These are phyloP conservation scores for Pomacea maculata DNA, from an alignment of 1,140 invertebrate species.

Conservation along the genomic window DNA sequence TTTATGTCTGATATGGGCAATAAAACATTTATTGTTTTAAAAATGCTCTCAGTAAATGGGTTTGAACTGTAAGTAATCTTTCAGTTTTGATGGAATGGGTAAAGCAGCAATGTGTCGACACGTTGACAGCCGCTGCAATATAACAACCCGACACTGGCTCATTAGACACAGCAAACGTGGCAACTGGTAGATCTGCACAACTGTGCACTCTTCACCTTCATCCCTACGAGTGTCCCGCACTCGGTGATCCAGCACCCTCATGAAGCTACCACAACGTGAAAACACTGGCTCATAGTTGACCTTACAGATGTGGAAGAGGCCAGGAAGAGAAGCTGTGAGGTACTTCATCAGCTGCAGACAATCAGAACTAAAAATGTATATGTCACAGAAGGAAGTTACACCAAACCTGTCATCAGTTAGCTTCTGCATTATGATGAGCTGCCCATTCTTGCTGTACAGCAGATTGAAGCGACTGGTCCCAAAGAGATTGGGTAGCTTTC, in stretches of 20 bases:
- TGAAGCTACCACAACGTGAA: conserved; percentile 40
- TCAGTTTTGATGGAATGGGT: conserved; percentile 31
- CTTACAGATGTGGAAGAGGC: conserved; percentile 31
- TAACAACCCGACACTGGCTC: conserved; percentile 36
- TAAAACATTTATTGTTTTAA: too few relatives aligned
- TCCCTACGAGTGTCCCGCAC: not conserved
- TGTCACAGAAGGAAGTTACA: conserved; percentile 35
- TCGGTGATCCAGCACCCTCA: conserved; percentile 33
- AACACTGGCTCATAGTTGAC: conserved; percentile 37
- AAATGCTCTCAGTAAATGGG: conserved; percentile 24
- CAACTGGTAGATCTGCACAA: conserved; percentile 37
- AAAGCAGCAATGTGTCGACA: conserved; percentile 17
- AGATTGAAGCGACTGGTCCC: conserved; percentile 36
- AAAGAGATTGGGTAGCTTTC: conserved; percentile 31
- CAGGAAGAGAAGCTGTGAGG: conserved; percentile 28
- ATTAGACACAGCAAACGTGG: conserved; percentile 30
- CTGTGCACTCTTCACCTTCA: conserved; percentile 11
- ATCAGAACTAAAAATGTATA: conserved; percentile 39
- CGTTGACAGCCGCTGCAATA: conserved; percentile 20
- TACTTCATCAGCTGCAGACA: conserved; percentile 32
- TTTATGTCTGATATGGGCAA: too few relatives aligned
- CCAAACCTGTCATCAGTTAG: conserved; percentile 38
- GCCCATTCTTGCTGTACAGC: conserved; percentile 34
- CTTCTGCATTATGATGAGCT: conserved; percentile 38
- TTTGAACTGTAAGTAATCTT: conserved; percentile 29